Conservation (phyloP, 2,113 vertebrate genomes). For the Microtus ochrogaster region DNA sequence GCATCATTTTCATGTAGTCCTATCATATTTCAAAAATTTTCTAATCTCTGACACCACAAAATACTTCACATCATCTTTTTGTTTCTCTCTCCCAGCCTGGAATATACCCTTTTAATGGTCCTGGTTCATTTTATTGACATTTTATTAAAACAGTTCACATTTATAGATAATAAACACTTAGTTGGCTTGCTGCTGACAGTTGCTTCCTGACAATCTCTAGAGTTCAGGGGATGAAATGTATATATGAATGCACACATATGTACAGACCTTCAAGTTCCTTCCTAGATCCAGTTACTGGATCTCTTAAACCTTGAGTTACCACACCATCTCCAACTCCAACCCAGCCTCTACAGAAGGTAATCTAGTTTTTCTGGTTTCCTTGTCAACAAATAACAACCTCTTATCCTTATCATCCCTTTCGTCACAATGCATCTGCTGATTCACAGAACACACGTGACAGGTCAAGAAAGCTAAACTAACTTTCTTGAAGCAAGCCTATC, state of each 20-base stretch:
- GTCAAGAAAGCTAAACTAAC: not conserved
- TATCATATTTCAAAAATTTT: not conserved
- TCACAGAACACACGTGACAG: not conserved
- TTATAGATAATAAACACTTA: not conserved
- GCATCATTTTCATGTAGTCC: not conserved
- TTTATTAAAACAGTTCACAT: not conserved
- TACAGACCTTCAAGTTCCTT: not conserved
- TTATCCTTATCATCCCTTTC: not conserved
- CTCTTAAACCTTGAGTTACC: not conserved
- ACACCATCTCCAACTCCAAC: not conserved
- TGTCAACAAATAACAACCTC: not conserved
- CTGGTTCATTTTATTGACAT: not conserved
- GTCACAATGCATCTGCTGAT: not conserved
- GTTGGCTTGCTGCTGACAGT: not conserved
- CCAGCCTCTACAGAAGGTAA: not conserved
- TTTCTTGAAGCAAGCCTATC: not conserved
- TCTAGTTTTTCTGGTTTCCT: not conserved
- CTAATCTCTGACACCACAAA: not conserved
- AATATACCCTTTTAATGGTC: not conserved
- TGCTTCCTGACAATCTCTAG: not conserved
- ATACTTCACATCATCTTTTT: not conserved
- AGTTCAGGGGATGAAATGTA: not conserved
- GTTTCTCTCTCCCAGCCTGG: not conserved
- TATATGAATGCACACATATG: not conserved
- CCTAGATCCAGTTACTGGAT: not conserved